These are phyloP conservation scores for Macaria notata DNA, from an alignment of 2,888 invertebrate species.

Conservation along the genomic window DNA sequence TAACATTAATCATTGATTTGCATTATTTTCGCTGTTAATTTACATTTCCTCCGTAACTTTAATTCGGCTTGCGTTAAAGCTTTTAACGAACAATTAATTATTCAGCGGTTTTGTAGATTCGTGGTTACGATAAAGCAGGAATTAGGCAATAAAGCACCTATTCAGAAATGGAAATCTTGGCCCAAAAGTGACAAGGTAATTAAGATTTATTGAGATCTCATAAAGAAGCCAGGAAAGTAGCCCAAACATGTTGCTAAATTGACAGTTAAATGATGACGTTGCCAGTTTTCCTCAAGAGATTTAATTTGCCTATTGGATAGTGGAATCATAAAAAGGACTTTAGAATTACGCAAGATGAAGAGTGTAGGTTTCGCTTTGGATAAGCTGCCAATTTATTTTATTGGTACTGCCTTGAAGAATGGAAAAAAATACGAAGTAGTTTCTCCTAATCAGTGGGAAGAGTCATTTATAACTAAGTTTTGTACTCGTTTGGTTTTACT, in stretches of 20 bases:
- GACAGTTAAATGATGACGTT: conserved; percentile 19
- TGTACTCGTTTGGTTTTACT: too few relatives aligned
- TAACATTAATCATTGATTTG: too few relatives aligned
- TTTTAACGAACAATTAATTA: conserved; percentile 11
- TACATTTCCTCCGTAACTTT: neutral
- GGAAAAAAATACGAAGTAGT: too few relatives aligned
- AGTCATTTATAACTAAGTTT: too few relatives aligned
- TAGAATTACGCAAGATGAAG: conserved; percentile 9
- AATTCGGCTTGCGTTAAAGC: conserved; percentile 6
- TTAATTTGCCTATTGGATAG: conserved; percentile 20
- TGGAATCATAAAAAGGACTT: conserved; percentile 18
- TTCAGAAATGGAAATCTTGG: conserved; percentile 21
- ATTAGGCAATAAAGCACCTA: conserved; percentile 21
- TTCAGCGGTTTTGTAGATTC: conserved; percentile 13
- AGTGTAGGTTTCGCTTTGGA: neutral
- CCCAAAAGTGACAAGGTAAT: conserved; percentile 26
- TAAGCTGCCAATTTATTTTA: too few relatives aligned
- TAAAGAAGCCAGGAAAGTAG: conserved; percentile 22
- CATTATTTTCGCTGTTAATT: too few relatives aligned
- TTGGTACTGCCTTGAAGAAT: too few relatives aligned
- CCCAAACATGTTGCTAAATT: conserved; percentile 18
- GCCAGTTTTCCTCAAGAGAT: conserved; percentile 22
- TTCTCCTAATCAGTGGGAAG: too few relatives aligned
- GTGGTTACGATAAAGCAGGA: conserved; percentile 14
- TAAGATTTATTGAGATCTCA: conserved; percentile 25